Evolutionary conservation across 1,140 invertebrate species (phyloP).

Genomic region (Ylistrum balloti): DNA sequence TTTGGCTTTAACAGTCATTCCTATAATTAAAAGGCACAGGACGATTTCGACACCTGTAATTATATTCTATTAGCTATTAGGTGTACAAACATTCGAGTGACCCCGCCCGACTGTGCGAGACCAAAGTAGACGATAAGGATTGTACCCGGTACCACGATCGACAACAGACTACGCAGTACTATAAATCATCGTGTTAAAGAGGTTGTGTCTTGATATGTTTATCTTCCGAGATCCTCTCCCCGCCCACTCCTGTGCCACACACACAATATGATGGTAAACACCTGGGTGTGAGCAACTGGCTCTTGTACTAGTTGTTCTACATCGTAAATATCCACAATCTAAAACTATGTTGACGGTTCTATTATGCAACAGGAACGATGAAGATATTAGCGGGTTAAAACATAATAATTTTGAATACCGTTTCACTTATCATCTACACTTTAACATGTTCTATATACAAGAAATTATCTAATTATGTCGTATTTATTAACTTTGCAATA

Average conservation of each 20-base stretch:
- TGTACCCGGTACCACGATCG: not conserved
- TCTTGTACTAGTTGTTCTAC: not conserved
- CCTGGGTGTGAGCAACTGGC: not conserved
- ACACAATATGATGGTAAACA: not conserved
- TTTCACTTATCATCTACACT: too few relatives aligned
- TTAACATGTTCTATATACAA: too few relatives aligned
- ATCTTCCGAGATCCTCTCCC: not conserved
- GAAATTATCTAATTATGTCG: too few relatives aligned
- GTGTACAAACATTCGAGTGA: constrained; percentile 17
- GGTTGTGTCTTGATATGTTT: not conserved
- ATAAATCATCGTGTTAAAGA: not conserved
- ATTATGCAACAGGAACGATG: too few relatives aligned
- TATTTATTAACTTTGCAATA: too few relatives aligned
- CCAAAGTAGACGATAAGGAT: constrained; percentile 15
- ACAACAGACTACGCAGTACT: constrained; percentile 3
- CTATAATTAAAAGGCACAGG: constrained; percentile 39
- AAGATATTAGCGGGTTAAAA: too few relatives aligned
- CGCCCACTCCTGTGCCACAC: not conserved
- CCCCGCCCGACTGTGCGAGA: constrained; percentile 6
- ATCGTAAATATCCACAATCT: too few relatives aligned
- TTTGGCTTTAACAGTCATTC: not conserved
- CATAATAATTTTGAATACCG: too few relatives aligned
- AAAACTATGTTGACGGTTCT: too few relatives aligned
- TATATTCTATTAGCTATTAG: constrained; percentile 36
- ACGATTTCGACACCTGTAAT: constrained; percentile 12